Conservation (phyloP, 2,113 vertebrate species). For the Megaleporinus macrocephalus region DNA sequence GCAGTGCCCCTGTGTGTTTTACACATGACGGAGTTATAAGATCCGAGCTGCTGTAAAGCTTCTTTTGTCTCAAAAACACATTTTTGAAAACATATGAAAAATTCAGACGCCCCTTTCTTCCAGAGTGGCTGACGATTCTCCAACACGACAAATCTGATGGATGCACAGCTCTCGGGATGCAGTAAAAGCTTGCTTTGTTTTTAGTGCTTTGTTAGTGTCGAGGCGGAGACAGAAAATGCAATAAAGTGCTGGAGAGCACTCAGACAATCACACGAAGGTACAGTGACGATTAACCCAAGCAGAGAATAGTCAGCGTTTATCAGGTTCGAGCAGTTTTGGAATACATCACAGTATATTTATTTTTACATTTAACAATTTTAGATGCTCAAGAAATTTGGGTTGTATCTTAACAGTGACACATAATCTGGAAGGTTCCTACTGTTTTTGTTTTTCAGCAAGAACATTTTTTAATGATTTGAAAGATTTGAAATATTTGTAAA, state of each 20-base stretch:
- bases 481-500: too few relatives aligned
- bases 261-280: slow-evolving; percentile 54
- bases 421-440: too few relatives aligned
- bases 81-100: slow-evolving; percentile 71
- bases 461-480: too few relatives aligned
- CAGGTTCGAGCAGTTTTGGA: too few relatives aligned
- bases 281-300: neutral
- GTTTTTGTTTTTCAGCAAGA: too few relatives aligned
- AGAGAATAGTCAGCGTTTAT: neutral
- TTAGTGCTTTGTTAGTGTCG: slow-evolving; percentile 59
- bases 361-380: too few relatives aligned
- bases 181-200: slow-evolving; percentile 68
- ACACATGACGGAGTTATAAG: slow-evolving; percentile 27
- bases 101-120: slow-evolving; percentile 69
- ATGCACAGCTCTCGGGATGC: slow-evolving; percentile 47
- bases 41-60: slow-evolving; percentile 39
- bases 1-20: slow-evolving; percentile 1
- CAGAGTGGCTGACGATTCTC: slow-evolving; percentile 70
- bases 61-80: slow-evolving; percentile 65
- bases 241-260: slow-evolving; percentile 60
- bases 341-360: too few relatives aligned
- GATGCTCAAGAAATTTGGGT: too few relatives aligned
- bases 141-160: slow-evolving; percentile 66
- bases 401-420: too few relatives aligned
- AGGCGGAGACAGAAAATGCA: slow-evolving; percentile 46